phyloP scores from a whole-genome alignment of 2,888 invertebrate species.

The Apocheima hispidaria region DNA sequence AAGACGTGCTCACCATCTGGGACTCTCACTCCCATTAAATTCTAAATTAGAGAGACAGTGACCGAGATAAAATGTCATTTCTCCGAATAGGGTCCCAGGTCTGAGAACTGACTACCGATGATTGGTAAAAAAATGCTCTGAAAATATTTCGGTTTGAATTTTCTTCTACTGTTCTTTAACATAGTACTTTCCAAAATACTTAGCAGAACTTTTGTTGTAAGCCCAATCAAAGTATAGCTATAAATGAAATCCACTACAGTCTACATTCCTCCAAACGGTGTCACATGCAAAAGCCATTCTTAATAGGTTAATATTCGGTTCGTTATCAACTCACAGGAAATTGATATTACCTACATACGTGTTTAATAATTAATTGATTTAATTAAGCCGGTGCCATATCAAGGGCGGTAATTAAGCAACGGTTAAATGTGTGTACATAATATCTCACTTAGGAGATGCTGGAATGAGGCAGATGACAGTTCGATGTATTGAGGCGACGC shows the following conservation, averaged over 20 bases:
- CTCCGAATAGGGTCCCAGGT: too few species aligned
- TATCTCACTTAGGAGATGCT: constrained; percentile 41
- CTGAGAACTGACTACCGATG: too few species aligned
- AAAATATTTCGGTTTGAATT: too few species aligned
- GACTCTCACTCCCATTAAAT: too few species aligned
- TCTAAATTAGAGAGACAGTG: too few species aligned
- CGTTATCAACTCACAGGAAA: constrained; percentile 31
- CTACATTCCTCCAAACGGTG: not conserved
- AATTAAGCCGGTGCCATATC: constrained; percentile 43
- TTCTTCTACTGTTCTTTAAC: too few species aligned
- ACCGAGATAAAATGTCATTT: too few species aligned
- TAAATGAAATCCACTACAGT: not conserved
- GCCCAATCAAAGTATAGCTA: not conserved
- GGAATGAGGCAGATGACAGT: constrained; percentile 1
- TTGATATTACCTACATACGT: constrained; percentile 37
- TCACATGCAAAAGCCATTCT: not conserved
- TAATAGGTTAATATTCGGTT: constrained; percentile 17
- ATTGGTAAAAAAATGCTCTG: too few species aligned
- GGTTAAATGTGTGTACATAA: constrained; percentile 40
- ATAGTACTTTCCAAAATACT: not conserved
- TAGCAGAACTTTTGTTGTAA: not conserved
- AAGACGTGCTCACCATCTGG: too few species aligned
- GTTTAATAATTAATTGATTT: constrained; percentile 43
- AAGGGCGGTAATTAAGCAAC: constrained; percentile 39
- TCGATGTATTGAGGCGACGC: not conserved